Conservation (phyloP, 1,140 invertebrate species). For the Yoshiicerus persimilis region DNA sequence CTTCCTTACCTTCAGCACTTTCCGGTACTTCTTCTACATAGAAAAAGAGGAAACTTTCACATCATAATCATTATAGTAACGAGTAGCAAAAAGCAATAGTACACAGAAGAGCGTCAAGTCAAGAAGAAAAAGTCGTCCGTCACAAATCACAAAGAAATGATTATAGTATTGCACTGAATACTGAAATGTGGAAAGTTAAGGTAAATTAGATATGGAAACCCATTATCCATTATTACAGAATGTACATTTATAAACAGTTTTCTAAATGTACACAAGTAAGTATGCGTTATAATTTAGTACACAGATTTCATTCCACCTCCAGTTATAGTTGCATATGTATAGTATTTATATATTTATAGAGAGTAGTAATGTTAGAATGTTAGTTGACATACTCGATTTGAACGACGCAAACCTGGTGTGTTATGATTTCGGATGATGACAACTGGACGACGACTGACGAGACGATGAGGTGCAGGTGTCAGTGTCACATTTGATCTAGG, state of each 20-base stretch:
- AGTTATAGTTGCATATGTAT: not conserved
- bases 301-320: not conserved
- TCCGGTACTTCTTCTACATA: constrained; percentile 24
- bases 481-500: not conserved
- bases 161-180: too few species aligned
- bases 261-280: not conserved
- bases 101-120: not conserved
- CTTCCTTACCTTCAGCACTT: constrained; percentile 23
- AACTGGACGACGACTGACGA: not conserved
- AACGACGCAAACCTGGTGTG: not conserved
- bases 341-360: not conserved
- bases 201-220: not conserved
- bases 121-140: not conserved
- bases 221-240: not conserved
- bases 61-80: not conserved
- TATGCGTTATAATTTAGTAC: not conserved
- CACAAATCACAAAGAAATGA: not conserved
- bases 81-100: not conserved
- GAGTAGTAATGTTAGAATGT: not conserved
- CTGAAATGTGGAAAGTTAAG: not conserved
- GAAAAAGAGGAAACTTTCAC: not conserved
- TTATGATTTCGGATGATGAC: not conserved
- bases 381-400: constrained; percentile 4
- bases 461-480: not conserved
- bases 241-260: not conserved